A percentile compares a stretch with the other conserved stretches of the same genome.
Evolutionary conservation across 2,113 vertebrate species (phyloP).

Genomic region (Melanostigma gelatinosum): DNA sequence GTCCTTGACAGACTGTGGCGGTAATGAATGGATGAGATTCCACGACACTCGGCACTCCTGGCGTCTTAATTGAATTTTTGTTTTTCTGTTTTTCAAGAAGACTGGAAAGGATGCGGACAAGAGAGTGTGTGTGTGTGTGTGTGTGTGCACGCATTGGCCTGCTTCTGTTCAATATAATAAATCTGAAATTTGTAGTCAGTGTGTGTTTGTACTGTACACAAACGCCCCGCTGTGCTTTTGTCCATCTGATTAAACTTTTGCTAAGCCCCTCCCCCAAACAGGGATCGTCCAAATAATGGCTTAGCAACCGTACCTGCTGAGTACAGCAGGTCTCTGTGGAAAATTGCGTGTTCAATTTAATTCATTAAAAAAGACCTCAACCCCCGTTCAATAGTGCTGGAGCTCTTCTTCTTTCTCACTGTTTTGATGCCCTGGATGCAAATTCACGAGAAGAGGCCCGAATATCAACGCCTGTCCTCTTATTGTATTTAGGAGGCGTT

Average conservation of each 20-base stretch:
- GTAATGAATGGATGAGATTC: constrained; percentile 62
- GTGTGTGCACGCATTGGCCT: neutral
- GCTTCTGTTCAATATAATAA: neutral
- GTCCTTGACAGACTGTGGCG: constrained; percentile 50
- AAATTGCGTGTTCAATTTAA: no score
- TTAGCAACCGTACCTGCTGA: neutral
- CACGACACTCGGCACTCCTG: constrained; percentile 34
- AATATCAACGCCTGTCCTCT: no score
- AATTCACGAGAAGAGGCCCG: no score
- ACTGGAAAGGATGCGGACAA: neutral
- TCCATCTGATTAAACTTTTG: neutral
- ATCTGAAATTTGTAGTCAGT: neutral
- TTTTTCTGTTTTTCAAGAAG: constrained; percentile 46
- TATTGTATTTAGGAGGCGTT: no score
- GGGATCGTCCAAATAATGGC: neutral
- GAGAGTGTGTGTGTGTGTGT: neutral
- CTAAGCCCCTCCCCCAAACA: neutral
- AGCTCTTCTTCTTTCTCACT: no score
- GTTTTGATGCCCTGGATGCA: no score
- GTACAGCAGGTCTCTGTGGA: neutral
- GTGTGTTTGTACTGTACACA: neutral
- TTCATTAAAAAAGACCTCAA: no score
- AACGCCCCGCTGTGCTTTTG: neutral
- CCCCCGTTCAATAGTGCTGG: no score
- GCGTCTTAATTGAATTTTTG: constrained; percentile 72